Base-by-base conservation (phyloP, 2,888 invertebrate species). In the Cheilosia scutellata region DNA sequence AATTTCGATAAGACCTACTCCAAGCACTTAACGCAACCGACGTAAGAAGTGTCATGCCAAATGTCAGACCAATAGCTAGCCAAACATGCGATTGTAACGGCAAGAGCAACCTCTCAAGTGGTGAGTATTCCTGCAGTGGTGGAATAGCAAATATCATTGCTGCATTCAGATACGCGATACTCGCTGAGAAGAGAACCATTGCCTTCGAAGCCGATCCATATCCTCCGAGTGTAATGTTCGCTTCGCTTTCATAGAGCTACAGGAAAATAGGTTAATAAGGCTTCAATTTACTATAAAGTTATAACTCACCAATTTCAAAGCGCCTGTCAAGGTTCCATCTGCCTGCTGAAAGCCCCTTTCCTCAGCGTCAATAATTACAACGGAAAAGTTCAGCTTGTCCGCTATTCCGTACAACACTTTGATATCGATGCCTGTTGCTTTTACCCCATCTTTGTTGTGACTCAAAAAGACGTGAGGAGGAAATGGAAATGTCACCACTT, bases 241-340 rank as follows among this genome's bases (percentile, higher is more conserved):
- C 83, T 51, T 63, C 27, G 9, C 33, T 44, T 0, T 74, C 78
- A 7, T 63, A 74, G 2, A 83, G 57, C 83, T 83, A 4, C 0
- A 62, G 51, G 3, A 3, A 20, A 29, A 31, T 2, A 37, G 2
- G 2, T 5, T 25, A 11, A 4, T 2, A 49, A 1, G 20, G 11
- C 5, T 25, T 0, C 4, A 9, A 11, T 20, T 20, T 20, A 49
- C n/a, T 4, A 9, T 6, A 58, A 58, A 6, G 13, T n/a, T 27
- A 6, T 7, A 53, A 72, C 87, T 88, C 55, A 91, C 91, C 90
- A 89, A 84, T 87, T 87, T 84, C 7, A 90, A 87, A 1, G 90
- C 89, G 3, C 92, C 91, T 7, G 92, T 90, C 2, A 88, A 49
- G 5, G 90, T 90, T 20, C 91, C 92, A 88, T 92, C 91, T n/a